These are phyloP conservation scores for Heliconius ismenius DNA, from an alignment of 2,888 invertebrate species.

Conservation along the genomic window DNA sequence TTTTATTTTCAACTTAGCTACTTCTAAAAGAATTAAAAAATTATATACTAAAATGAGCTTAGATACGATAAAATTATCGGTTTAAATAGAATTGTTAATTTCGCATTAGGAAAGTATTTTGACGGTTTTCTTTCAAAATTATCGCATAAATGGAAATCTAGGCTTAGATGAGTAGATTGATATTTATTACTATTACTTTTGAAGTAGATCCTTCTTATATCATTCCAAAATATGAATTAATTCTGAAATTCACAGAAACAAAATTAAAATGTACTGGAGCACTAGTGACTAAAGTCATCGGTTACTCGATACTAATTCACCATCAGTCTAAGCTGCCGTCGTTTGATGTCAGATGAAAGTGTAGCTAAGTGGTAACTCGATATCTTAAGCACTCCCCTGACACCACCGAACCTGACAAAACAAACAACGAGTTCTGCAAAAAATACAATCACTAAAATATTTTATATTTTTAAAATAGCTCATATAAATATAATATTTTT, in stretches of 20 bases:
- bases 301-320: slow-evolving; percentile 44
- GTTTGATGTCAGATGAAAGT: slow-evolving; percentile 47
- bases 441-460: slow-evolving; percentile 43
- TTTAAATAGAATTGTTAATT: too few relatives aligned
- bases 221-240: not conserved
- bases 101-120: too few relatives aligned
- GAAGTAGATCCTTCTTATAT: not conserved
- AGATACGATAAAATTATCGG: too few relatives aligned
- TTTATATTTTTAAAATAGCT: not conserved
- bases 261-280: not conserved
- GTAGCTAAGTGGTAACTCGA: slow-evolving; percentile 65
- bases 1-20: too few relatives aligned
- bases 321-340: slow-evolving; percentile 41
- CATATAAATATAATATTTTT: not conserved
- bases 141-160: too few relatives aligned
- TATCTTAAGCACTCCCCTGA: slow-evolving; percentile 61
- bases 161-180: too few relatives aligned
- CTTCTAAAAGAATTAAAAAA: too few relatives aligned
- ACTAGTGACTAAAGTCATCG: slow-evolving; percentile 8
- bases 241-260: not conserved
- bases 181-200: too few relatives aligned
- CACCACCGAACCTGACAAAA: slow-evolving; percentile 72
- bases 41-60: too few relatives aligned
- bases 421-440: slow-evolving; percentile 66
- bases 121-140: too few relatives aligned